Evolutionary conservation across 2,888 invertebrate species (phyloP).

Genomic region (Candidula unifasciata): DNA sequence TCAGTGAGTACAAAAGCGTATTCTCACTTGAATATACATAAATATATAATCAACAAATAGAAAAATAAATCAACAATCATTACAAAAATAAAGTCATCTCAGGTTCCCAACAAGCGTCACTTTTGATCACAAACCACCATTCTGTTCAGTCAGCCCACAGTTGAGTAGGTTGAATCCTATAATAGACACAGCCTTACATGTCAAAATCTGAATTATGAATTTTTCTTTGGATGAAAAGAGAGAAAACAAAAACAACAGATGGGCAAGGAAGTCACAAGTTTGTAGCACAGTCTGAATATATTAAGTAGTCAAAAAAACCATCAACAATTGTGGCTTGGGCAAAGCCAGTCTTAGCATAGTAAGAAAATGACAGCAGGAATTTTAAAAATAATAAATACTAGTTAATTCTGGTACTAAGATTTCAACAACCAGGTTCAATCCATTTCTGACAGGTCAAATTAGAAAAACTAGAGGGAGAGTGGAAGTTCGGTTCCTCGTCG

Average conservation of each 20-base stretch:
- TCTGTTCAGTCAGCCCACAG: neutral
- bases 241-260: constrained; percentile 9
- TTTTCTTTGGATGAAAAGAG: neutral
- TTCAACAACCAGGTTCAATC: neutral
- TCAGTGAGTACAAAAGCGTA: constrained; percentile 52
- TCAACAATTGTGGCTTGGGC: constrained; percentile 47
- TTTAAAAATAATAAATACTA: neutral
- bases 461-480: neutral
- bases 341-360: constrained; percentile 51
- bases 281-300: constrained; percentile 47
- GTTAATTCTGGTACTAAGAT: neutral
- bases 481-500: constrained; percentile 14
- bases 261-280: constrained; percentile 39
- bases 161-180: constrained; percentile 31
- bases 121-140: constrained; percentile 39
- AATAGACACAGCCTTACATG: constrained; percentile 26
- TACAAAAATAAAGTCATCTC: constrained; percentile 43
- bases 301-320: constrained; percentile 47
- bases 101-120: constrained; percentile 36
- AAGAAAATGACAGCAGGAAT: constrained; percentile 58
- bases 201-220: constrained; percentile 21
- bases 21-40: constrained; percentile 49
- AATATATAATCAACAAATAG: constrained; percentile 47
- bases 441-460: neutral
- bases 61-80: constrained; percentile 41